phyloP scores from a whole-genome alignment of 1,140 invertebrate genomes.

The Drosophila neocordata region DNA sequence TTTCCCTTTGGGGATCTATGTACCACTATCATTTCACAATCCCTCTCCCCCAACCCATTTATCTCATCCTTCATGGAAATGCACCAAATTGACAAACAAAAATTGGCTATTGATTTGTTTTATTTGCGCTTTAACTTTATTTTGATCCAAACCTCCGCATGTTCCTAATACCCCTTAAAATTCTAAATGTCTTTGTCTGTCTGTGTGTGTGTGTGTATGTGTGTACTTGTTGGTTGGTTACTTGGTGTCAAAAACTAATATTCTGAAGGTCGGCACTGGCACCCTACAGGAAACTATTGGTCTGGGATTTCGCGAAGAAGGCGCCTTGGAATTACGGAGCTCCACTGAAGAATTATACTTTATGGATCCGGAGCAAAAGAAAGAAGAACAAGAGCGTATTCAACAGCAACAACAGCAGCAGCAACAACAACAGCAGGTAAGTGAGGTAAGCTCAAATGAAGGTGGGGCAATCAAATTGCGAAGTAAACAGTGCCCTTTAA shows the following conservation, averaged over 20 bases:
- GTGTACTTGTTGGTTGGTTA: constrained; percentile 63
- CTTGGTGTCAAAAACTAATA: constrained; percentile 70
- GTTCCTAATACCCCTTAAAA: constrained; percentile 23
- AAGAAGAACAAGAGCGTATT: constrained; percentile 82
- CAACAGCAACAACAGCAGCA: constrained; percentile 54
- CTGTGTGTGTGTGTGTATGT: constrained; percentile 33
- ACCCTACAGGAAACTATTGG: constrained; percentile 83
- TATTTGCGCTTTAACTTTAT: constrained; percentile 47
- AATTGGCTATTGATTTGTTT: constrained; percentile 77
- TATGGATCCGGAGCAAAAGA: constrained; percentile 87
- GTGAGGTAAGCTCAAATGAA: no score
- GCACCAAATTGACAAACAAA: constrained; percentile 31
- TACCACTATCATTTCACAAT: no score
- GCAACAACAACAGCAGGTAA: constrained; percentile 39
- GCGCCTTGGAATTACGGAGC: constrained; percentile 90
- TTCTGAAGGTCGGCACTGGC: constrained; percentile 82
- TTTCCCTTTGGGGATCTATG: neutral
- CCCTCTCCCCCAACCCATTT: neutral
- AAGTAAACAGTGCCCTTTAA: no score
- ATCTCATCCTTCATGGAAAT: constrained; percentile 11
- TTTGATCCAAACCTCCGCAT: constrained; percentile 16
- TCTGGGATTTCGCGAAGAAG: constrained; percentile 89
- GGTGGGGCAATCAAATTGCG: no score
- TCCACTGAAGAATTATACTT: constrained; percentile 93
- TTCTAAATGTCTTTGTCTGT: constrained; percentile 26